These are phyloP conservation scores for Drosophila bocki DNA, from an alignment of 1,140 invertebrate species.

Conservation along the genomic window DNA sequence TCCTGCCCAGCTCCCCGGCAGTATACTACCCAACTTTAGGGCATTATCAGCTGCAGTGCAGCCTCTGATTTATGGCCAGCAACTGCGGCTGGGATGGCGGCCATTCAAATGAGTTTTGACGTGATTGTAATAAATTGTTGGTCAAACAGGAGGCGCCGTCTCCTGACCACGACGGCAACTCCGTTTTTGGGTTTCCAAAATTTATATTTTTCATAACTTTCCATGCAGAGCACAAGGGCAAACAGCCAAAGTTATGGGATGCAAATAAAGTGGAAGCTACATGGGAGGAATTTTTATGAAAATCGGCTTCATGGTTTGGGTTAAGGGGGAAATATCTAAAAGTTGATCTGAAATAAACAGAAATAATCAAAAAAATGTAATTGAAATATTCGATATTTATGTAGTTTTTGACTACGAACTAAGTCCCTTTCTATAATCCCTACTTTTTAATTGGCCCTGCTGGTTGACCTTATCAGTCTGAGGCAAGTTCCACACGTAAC, in stretches of 20 bases:
- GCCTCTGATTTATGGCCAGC: slow-evolving; percentile 71
- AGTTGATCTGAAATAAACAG: background rate
- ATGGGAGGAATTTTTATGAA: slow-evolving; percentile 2
- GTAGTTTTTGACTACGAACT: too few species aligned
- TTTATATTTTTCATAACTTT: slow-evolving; percentile 64
- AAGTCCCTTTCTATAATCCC: background rate
- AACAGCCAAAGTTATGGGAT: slow-evolving; percentile 37
- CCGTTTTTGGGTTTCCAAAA: slow-evolving; percentile 32
- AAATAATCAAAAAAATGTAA: background rate
- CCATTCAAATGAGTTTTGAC: slow-evolving; percentile 79
- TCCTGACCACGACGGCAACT: background rate
- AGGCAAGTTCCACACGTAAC: background rate
- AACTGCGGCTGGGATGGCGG: slow-evolving; percentile 43
- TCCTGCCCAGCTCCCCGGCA: slow-evolving; percentile 2
- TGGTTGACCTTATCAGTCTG: background rate
- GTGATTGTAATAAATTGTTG: slow-evolving; percentile 82
- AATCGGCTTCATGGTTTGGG: background rate
- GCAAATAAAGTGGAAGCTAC: slow-evolving; percentile 45
- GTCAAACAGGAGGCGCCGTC: slow-evolving; percentile 56
- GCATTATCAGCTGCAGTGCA: slow-evolving; percentile 78
- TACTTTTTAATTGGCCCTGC: too few species aligned
- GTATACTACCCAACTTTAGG: background rate
- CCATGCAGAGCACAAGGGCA: slow-evolving; percentile 22
- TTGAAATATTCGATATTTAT: too few species aligned
- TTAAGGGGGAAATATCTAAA: background rate